Conservation (phyloP, 2,888 invertebrate genomes). For the Plagodis pulveraria region DNA sequence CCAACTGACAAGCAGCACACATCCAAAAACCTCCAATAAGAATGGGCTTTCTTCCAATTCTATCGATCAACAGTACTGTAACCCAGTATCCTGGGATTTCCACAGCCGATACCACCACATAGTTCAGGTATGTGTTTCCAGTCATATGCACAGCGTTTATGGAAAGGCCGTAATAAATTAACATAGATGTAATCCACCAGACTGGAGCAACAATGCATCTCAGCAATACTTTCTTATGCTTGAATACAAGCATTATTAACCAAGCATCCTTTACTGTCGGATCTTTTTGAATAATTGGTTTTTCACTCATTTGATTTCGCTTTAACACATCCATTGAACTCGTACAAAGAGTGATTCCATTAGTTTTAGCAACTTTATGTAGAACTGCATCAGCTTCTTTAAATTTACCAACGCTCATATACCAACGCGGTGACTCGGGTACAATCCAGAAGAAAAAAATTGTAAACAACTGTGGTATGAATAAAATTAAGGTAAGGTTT, state of each 20-base stretch:
- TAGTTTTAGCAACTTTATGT: slow-evolving; percentile 85
- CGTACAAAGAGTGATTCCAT: slow-evolving; percentile 71
- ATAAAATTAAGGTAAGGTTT: slow-evolving; percentile 86
- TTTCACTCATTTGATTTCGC: slow-evolving; percentile 54
- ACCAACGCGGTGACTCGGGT: slow-evolving; percentile 91
- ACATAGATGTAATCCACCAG: slow-evolving; percentile 87
- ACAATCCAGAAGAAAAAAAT: slow-evolving; percentile 88
- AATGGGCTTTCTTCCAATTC: slow-evolving; percentile 72
- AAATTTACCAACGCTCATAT: slow-evolving; percentile 88
- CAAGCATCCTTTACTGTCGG: slow-evolving; percentile 53
- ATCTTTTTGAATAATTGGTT: slow-evolving; percentile 44
- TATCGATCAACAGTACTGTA: slow-evolving; percentile 59
- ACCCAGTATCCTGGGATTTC: slow-evolving; percentile 88
- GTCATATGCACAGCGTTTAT: slow-evolving; percentile 86
- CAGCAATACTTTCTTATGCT: slow-evolving; percentile 54
- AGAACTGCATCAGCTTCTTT: slow-evolving; percentile 87
- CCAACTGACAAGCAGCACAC: slow-evolving; percentile 84
- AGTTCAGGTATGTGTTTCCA: slow-evolving; percentile 87
- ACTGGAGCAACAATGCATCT: slow-evolving; percentile 66
- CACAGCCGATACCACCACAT: slow-evolving; percentile 83
- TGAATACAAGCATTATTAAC: slow-evolving; percentile 61
- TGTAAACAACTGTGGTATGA: slow-evolving; percentile 88
- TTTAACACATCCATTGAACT: slow-evolving; percentile 59
- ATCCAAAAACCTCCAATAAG: slow-evolving; percentile 83
- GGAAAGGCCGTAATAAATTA: slow-evolving; percentile 87